Evolutionary conservation across 2,888 invertebrate species (phyloP).

Genomic region (Agapostemon virescens): DNA sequence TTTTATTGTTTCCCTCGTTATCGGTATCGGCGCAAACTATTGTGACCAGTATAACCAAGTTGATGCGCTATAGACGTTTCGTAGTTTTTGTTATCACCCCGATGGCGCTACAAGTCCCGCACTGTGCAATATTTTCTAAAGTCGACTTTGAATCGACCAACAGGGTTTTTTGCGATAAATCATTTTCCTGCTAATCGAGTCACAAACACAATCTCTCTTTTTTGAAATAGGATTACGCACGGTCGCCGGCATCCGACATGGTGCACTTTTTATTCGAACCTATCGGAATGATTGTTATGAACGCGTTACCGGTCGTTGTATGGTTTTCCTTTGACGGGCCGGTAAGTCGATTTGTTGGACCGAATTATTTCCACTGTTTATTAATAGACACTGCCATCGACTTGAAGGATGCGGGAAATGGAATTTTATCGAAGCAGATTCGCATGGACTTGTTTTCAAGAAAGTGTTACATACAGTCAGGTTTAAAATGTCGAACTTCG

Average conservation of each 20-base stretch:
- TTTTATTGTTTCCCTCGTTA: constrained; percentile 53
- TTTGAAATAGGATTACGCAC: neutral
- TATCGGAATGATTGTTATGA: neutral
- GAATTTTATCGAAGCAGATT: no score
- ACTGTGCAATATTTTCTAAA: constrained; percentile 16
- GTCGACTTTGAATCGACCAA: neutral
- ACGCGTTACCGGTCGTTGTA: neutral
- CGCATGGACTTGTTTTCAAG: no score
- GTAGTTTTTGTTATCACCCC: constrained; percentile 48
- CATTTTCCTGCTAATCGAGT: neutral
- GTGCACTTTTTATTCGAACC: neutral
- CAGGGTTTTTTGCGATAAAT: neutral
- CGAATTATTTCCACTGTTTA: neutral
- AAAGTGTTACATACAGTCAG: no score
- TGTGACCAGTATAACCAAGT: constrained; percentile 56
- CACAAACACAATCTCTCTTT: no score
- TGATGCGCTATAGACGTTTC: constrained; percentile 58
- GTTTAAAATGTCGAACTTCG: no score
- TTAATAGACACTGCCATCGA: neutral
- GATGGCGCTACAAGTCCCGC: constrained; percentile 49
- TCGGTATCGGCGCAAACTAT: constrained; percentile 51
- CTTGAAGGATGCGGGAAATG: neutral
- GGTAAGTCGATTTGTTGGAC: neutral
- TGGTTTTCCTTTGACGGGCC: neutral
- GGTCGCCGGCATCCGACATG: neutral